Percentiles rank a stretch among this genome's conserved stretches.
phyloP scores from a whole-genome alignment of 2,888 invertebrate genomes.

The Caenorhabditis sp. region DNA sequence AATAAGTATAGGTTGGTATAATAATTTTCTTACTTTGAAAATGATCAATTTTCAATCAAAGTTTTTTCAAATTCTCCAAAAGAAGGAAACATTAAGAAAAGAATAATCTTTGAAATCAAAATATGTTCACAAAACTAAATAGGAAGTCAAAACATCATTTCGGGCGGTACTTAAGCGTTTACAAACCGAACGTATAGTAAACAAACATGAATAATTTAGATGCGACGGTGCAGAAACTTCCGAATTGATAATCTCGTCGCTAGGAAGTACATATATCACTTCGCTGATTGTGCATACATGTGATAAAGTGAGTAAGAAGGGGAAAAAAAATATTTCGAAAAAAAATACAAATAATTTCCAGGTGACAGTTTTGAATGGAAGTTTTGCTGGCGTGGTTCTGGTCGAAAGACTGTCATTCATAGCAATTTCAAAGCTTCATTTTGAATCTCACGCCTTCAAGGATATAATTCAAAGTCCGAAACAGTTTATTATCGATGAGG shows the following conservation, averaged over 20 bases:
- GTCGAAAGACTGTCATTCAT: slow-evolving; percentile 43
- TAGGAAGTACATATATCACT: slow-evolving; percentile 51
- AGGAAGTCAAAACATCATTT: too few species aligned
- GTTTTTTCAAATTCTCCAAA: too few species aligned
- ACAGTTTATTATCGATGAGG: slow-evolving; percentile 50
- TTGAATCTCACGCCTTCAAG: slow-evolving; percentile 49
- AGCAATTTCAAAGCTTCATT: slow-evolving; percentile 22
- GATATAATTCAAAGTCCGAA: slow-evolving; percentile 51
- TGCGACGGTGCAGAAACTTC: slow-evolving; percentile 47
- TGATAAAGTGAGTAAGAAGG: slow-evolving; percentile 21
- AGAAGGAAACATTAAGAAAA: too few species aligned
- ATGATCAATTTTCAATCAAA: too few species aligned
- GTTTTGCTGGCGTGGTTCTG: slow-evolving; percentile 45
- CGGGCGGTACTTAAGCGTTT: too few species aligned
- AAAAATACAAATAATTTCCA: slow-evolving; percentile 5
- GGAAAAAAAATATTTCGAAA: background rate
- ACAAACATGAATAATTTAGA: slow-evolving; percentile 27
- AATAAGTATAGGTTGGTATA: too few species aligned
- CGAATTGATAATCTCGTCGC: slow-evolving; percentile 47
- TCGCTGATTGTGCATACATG: slow-evolving; percentile 57
- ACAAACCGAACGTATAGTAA: background rate
- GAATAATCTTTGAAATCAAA: too few species aligned
- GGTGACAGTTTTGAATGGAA: slow-evolving; percentile 54
- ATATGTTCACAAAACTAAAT: too few species aligned
- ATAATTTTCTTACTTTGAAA: too few species aligned